Percentiles rank a stretch among this genome's conserved stretches.
Conservation (phyloP, 2,888 invertebrate species). For the Leptopterna dolabrata region DNA sequence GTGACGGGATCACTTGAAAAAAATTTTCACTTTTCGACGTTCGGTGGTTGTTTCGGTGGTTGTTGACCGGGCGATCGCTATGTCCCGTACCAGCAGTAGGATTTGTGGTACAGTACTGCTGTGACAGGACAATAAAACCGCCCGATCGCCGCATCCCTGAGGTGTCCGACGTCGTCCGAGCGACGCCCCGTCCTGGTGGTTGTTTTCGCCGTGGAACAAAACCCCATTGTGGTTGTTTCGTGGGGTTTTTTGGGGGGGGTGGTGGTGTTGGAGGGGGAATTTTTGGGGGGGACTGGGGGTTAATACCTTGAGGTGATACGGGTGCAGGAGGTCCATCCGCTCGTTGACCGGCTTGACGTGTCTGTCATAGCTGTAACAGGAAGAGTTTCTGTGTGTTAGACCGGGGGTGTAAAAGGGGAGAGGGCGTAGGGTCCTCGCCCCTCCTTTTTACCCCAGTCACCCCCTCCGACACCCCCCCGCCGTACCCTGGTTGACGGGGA, state of each 20-base stretch:
- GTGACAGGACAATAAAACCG: constrained; percentile 98
- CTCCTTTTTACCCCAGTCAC: not conserved
- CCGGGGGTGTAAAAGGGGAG: not conserved
- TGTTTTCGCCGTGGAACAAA: too few species aligned
- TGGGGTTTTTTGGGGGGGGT: not conserved
- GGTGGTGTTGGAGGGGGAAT: not conserved
- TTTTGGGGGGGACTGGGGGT: constrained; percentile 64
- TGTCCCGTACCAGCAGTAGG: constrained; percentile 95
- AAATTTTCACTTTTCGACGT: not conserved
- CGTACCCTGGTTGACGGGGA: not conserved
- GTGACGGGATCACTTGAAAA: not conserved
- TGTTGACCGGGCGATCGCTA: constrained; percentile 59
- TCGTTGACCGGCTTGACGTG: constrained; percentile 62
- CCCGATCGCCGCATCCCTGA: constrained; percentile 67
- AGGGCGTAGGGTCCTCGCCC: constrained; percentile 47
- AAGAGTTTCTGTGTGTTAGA: constrained; percentile 47
- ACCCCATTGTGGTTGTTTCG: constrained; percentile 24
- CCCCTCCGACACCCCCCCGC: constrained; percentile 19
- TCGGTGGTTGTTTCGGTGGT: not conserved
- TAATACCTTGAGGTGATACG: constrained; percentile 66
- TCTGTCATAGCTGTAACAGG: constrained; percentile 60
- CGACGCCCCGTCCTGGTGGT: too few species aligned
- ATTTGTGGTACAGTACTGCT: constrained; percentile 83
- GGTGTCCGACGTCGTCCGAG: too few species aligned
- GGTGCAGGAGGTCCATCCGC: constrained; percentile 67